phyloP scores from a whole-genome alignment of 64 coral and sea anemone genomes.

The Acropora yongei region DNA sequence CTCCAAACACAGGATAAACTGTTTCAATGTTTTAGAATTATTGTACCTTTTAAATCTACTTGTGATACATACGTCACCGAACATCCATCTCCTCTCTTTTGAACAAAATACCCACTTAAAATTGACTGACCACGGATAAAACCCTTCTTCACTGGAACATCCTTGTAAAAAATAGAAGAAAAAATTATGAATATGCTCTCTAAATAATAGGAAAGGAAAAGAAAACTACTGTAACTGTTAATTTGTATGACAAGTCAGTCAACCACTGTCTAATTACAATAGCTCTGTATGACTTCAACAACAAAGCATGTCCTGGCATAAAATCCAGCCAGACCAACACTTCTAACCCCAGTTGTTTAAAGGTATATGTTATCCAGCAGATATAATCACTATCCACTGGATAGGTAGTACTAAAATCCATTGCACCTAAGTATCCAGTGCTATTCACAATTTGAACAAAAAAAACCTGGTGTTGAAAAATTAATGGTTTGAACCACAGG shows the following conservation, averaged over 20 bases:
- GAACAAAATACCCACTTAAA: constrained; percentile 91
- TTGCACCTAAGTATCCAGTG: too few species aligned
- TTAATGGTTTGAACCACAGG: too few species aligned
- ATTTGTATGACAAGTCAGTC: too few species aligned
- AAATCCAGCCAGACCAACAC: neutral
- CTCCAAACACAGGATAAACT: neutral
- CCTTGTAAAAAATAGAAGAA: constrained; percentile 48
- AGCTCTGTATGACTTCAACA: neutral
- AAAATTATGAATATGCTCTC: neutral
- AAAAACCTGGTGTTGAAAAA: too few species aligned
- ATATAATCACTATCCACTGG: too few species aligned
- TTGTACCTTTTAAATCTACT: constrained; percentile 94
- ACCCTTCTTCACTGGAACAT: constrained; percentile 79
- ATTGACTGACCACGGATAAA: constrained; percentile 94
- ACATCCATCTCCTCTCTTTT: constrained; percentile 71
- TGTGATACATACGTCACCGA: constrained; percentile 91
- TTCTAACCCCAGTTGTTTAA: too few species aligned
- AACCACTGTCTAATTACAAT: too few species aligned
- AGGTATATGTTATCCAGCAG: neutral
- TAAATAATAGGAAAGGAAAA: too few species aligned
- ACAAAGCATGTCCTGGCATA: neutral
- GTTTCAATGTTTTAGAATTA: neutral
- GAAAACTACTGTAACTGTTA: too few species aligned
- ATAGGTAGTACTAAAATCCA: too few species aligned
- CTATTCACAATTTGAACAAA: too few species aligned